Conservation (phyloP, 1,140 invertebrate species). For the Metaphire vulgaris region DNA sequence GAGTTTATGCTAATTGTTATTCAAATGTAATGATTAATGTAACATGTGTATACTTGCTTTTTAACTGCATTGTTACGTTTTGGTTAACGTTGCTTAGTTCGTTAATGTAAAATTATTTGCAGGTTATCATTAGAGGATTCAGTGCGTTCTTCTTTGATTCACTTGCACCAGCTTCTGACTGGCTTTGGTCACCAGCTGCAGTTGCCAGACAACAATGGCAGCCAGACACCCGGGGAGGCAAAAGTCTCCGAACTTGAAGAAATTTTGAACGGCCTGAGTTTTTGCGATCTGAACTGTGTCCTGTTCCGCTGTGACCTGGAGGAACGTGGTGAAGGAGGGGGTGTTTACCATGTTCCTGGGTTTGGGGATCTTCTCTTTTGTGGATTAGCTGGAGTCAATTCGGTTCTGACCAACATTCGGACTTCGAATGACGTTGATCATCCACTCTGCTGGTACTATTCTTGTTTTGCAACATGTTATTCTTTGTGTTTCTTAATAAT, state of each 20-base stretch:
- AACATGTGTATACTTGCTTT: too few relatives aligned
- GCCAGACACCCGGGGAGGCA: neutral
- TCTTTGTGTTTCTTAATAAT: too few relatives aligned
- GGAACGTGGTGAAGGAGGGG: slow-evolving; percentile 74
- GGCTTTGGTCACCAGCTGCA: slow-evolving; percentile 51
- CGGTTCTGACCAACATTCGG: slow-evolving; percentile 71
- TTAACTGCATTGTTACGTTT: too few relatives aligned
- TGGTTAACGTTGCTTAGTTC: too few relatives aligned
- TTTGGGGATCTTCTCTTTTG: slow-evolving; percentile 80
- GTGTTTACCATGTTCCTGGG: slow-evolving; percentile 78
- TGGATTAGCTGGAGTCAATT: slow-evolving; percentile 71
- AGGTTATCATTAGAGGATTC: neutral
- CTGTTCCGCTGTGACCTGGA: slow-evolving; percentile 84
- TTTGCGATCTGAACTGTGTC: slow-evolving; percentile 74
- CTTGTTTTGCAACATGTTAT: too few relatives aligned
- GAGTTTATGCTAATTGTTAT: too few relatives aligned
- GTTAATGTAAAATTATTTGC: too few relatives aligned
- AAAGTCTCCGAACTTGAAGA: slow-evolving; percentile 16
- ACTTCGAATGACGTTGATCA: slow-evolving; percentile 87
- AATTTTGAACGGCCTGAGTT: slow-evolving; percentile 61
- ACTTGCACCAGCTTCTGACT: slow-evolving; percentile 41
- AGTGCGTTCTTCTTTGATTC: slow-evolving; percentile 36
- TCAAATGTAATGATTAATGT: too few relatives aligned
- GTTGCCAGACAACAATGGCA: neutral
- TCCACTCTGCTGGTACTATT: slow-evolving; percentile 60